Evolutionary conservation across 2,888 invertebrate genomes (phyloP).

Genomic region (Drosophila yooni): DNA sequence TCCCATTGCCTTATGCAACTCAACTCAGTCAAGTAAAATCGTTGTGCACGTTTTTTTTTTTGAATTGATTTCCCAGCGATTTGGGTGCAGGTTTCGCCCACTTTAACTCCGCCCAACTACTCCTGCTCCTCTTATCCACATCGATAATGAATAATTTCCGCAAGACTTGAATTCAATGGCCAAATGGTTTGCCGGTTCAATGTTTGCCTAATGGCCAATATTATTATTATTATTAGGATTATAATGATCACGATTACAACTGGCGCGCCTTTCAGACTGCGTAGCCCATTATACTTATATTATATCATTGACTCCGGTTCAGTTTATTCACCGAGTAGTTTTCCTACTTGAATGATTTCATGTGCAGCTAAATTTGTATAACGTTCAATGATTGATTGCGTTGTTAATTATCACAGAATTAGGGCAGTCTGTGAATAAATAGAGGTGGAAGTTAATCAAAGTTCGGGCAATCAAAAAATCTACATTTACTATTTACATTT

Average conservation of each 20-base stretch:
- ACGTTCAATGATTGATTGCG: constrained; percentile 68
- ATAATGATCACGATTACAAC: constrained; percentile 65
- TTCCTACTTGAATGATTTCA: constrained; percentile 39
- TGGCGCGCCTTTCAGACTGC: constrained; percentile 35
- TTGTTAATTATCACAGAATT: constrained; percentile 51
- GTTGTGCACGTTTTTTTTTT: constrained; percentile 46
- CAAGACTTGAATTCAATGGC: constrained; percentile 73
- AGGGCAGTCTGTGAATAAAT: neutral
- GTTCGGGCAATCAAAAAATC: neutral
- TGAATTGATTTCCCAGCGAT: constrained; percentile 72
- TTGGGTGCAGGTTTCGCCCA: constrained; percentile 39
- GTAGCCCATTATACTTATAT: neutral
- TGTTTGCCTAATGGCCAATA: constrained; percentile 76
- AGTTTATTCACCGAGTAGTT: constrained; percentile 35
- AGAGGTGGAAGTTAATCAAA: neutral
- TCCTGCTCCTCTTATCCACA: constrained; percentile 32
- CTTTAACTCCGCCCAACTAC: constrained; percentile 1
- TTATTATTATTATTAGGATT: constrained; percentile 70
- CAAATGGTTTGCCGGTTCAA: constrained; percentile 66
- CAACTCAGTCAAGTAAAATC: constrained; percentile 30
- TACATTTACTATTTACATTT: neutral
- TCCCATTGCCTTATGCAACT: constrained; percentile 45
- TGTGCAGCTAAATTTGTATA: constrained; percentile 37
- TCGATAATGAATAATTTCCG: constrained; percentile 80
- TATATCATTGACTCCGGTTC: constrained; percentile 14